Evolutionary conservation across 2,113 vertebrate species (phyloP), one percentile per base, ranked within the genome.

Genomic region (Eclectus roratus): DNA sequence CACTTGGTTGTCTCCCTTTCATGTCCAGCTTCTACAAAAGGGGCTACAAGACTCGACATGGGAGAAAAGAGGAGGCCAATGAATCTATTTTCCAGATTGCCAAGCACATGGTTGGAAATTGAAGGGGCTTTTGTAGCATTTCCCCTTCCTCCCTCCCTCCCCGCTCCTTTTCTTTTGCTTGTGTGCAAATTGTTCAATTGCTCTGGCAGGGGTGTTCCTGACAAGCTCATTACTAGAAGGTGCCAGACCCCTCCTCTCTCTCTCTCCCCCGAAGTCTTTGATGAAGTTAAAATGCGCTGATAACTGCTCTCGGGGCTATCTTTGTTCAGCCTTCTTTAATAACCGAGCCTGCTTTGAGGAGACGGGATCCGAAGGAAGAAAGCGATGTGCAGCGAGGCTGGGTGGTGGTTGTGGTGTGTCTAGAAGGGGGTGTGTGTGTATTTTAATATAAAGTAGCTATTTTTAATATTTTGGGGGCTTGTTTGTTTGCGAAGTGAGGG

Each of bases 1-100:
- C 98, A 97, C 98, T 98, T 98, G 98, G 97, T 98, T 98, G 97
- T 97, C 96, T 95, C 97, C 98, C 98, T 98, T 99, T 98, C 95
- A 98, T 98, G 97, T 98, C 97, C 97, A 98, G 97, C 94, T 89
- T 94, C 80, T 94, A 98, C 97, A 98, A 98, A 98, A 96, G 98
- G 98, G 95, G 98, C 98, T 98, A 97, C 97, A 98, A 98, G 98
- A 97, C 98, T 97, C 97, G 95, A 98, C 97, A 95, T 90, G 97
- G 97, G 97, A 98, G 97, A 98, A 98, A 98, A 98, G 97, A 98
- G 95, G 85, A 96, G 98, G 96, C 96, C 97, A 92, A 98, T 97
- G 98, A 98, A 98, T 98, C 98, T 97, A 98, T 99, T 99, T 98
- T 98, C 97, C 98, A 98, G 98, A 98, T 98, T 98, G 97, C 98